Evolutionary conservation across 2,888 invertebrate genomes (phyloP), one percentile per base, ranked within the genome.

Genomic region (Cylindroiulus punctatus): DNA sequence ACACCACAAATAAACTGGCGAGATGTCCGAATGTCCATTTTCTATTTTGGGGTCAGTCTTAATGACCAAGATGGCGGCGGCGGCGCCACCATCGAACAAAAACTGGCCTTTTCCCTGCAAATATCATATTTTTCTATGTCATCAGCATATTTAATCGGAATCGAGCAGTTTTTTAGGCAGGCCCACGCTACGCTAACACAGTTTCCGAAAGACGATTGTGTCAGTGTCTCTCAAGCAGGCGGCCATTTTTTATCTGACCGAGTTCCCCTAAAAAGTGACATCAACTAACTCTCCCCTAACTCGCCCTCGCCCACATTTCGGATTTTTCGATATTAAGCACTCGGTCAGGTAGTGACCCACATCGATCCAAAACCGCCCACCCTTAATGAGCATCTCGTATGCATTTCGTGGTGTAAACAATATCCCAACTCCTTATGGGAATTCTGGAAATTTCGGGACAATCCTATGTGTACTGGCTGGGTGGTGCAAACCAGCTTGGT

Each of bases 141-240:
- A 83, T 44, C 83, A 42, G 44, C 84, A 42, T 84, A 84, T 47
- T 52, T 84, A 84, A 32, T 47, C 10, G 52, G 30, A 44, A 47
- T 84, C 32, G 32, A 52, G 44, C 26, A 40, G 44, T 44, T 83
- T 83, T 83, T n/a, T 22, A 40, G 44, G 40, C 22, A 76, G 76
- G 26, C 76, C 76, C 76, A 76, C 76, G 76, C 76, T 26, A 26
- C 14, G 76, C 76, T 76, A 76, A 76, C 76, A 76, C 76, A 76
- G 14, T 76, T 52, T 52, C 12, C 22, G 14, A 7, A 36, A 36
- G 76, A 3, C 26, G 76, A 76, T 76, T 76, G 76, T 30, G 76
- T 76, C 30, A 30, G 76, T 76, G 76, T 76, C 76, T 26, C 76
- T 76, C 57, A n/a, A n/a, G 19, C n/a, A 4, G 30, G 30, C 76